Conservation (phyloP, 2,113 vertebrate species). For the Sclerurus mexicanus region DNA sequence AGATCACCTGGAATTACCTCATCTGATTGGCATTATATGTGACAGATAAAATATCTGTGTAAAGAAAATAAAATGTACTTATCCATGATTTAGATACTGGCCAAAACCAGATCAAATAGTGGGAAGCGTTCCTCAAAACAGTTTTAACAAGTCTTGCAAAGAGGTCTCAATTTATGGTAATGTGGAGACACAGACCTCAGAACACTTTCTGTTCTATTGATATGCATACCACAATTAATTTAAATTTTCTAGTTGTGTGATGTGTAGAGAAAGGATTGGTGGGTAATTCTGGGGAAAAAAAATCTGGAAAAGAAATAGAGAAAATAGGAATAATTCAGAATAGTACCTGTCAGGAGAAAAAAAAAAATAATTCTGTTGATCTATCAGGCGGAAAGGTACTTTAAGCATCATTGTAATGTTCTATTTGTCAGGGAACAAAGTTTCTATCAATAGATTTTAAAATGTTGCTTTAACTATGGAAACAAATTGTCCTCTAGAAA, state of each 20-base stretch:
- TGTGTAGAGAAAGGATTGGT: not conserved
- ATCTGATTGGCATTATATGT: slow-evolving; percentile 47
- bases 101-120: slow-evolving; percentile 37
- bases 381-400: not conserved
- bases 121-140: not conserved
- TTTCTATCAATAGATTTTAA: not conserved
- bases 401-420: not conserved
- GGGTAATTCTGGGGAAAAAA: not conserved
- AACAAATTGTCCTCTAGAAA: not conserved
- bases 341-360: not conserved
- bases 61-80: slow-evolving; percentile 43
- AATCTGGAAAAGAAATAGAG: not conserved
- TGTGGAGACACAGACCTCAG: not conserved
- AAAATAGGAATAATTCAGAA: not conserved
- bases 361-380: not conserved
- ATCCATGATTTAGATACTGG: not conserved
- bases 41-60: slow-evolving; percentile 59
- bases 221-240: not conserved
- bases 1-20: slow-evolving; percentile 60
- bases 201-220: not conserved
- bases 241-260: not conserved
- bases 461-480: not conserved
- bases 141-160: not conserved
- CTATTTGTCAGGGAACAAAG: not conserved
- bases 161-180: not conserved